Base-by-base conservation (phyloP, 2,888 invertebrate species). In the Lasioglossum leucozonium region DNA sequence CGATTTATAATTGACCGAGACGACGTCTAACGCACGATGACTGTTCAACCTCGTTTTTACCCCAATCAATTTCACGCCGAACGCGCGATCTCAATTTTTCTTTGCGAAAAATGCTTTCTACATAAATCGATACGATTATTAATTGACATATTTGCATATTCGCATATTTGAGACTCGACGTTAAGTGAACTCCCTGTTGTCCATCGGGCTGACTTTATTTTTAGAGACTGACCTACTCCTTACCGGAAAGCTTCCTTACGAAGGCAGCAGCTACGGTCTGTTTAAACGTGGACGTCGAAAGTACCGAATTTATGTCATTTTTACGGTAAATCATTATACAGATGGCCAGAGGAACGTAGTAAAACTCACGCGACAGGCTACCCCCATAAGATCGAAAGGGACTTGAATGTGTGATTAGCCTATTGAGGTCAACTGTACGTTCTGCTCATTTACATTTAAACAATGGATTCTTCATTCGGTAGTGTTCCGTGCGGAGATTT, bases 321-420 rank as follows among this genome's bases (percentile, higher is more conserved):
- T 84, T 83, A 79, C 73, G n/a, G 30, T 11, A 13, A 47, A 42
- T 22, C 30, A 30, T 42, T 76, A n/a, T n/a, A 75, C 80, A 79
- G 85, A 84, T 82, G 79, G 62, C 78, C 4, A 22, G 30, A 22
- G 4, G 0, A 3, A 10, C 18, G 34, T 37, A 67, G 34, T 37
- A 67, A 67, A 67, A 37, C 65, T 67, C 58, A 76, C 67, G 75
- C 76, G 77, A 76, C 79, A 72, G 82, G n/a, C n/a, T 81, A 62
- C 72, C n/a, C n/a, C 47, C 69, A 51, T 34, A 81, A 78, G 81
- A 84, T 65, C 67, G 74, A 82, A 85, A 84, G 85, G 77, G 77
- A 72, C 75, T 75, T 34, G 30, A 65, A 37, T 83, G 86, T 89
- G 89, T 89, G 86, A 89, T 86, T 88, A 87, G 89, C 87, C 89